Evolutionary conservation across 2,113 vertebrate genomes (phyloP).

Genomic region (Hemibagrus wyckioides): DNA sequence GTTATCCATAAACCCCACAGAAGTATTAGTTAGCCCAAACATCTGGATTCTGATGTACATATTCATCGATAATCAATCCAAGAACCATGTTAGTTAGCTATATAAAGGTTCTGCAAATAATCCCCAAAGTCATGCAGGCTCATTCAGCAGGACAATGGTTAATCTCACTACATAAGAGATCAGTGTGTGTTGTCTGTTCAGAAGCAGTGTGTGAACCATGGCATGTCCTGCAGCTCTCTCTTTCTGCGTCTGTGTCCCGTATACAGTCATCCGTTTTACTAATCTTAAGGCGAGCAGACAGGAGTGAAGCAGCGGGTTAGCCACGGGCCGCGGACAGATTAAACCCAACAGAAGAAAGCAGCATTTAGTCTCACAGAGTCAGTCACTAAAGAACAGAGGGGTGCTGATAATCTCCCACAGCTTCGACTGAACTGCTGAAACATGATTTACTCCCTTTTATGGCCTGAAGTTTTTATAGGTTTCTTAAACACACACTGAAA

Average conservation of each 20-base stretch:
- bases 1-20: not conserved
- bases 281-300: slow-evolving; percentile 64
- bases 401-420: not conserved
- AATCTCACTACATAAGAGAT: not conserved
- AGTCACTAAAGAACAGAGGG: not conserved
- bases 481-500: not conserved
- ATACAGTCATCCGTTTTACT: slow-evolving; percentile 64
- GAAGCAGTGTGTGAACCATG: not conserved
- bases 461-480: not conserved
- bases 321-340: slow-evolving; percentile 46
- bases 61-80: not conserved
- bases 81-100: not conserved
- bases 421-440: not conserved
- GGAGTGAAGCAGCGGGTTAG: slow-evolving; percentile 52
- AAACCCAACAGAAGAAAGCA: slow-evolving; percentile 45
- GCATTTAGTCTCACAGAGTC: not conserved
- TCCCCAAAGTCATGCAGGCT: not conserved
- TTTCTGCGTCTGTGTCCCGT: slow-evolving; percentile 58
- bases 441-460: not conserved
- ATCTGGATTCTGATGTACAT: not conserved
- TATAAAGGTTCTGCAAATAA: not conserved
- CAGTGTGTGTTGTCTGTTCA: not conserved
- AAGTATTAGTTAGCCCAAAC: not conserved
- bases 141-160: not conserved
- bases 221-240: slow-evolving; percentile 30